These are phyloP conservation scores for Corythoichthys intestinalis DNA, from an alignment of 2,113 vertebrate genomes.

Conservation along the genomic window DNA sequence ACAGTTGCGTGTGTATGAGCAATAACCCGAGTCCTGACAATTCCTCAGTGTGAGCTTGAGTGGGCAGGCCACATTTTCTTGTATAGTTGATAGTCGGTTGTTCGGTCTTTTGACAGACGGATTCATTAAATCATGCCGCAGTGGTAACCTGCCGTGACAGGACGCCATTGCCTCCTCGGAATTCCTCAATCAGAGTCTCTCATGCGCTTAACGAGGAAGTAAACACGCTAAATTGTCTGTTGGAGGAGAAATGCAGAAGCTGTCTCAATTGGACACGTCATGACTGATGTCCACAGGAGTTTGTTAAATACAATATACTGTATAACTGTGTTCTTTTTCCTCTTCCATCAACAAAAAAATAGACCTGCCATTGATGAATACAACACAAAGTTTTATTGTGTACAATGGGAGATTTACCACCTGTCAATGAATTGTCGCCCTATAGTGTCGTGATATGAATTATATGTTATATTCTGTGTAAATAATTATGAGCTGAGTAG, in stretches of 20 bases:
- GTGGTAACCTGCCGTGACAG: conserved; percentile 66
- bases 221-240: conserved; percentile 71
- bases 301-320: conserved; percentile 3
- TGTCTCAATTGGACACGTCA: conserved; percentile 37
- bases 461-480: too few relatives aligned
- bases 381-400: background rate
- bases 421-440: background rate
- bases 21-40: conserved; percentile 37
- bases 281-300: conserved; percentile 26
- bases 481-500: background rate
- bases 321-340: background rate
- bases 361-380: background rate
- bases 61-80: conserved; percentile 32
- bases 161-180: conserved; percentile 60
- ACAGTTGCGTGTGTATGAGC: background rate
- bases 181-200: conserved; percentile 62
- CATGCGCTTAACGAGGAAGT: conserved; percentile 69
- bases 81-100: conserved; percentile 58
- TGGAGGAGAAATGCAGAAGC: conserved; percentile 47
- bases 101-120: conserved; percentile 67
- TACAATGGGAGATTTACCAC: background rate
- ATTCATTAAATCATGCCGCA: conserved; percentile 71
- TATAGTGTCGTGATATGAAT: background rate
- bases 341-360: conserved; percentile 11
- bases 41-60: conserved; percentile 4